These are phyloP conservation scores for Drosophila micromelanica DNA, from an alignment of 1,140 invertebrate genomes.

Conservation along the genomic window DNA sequence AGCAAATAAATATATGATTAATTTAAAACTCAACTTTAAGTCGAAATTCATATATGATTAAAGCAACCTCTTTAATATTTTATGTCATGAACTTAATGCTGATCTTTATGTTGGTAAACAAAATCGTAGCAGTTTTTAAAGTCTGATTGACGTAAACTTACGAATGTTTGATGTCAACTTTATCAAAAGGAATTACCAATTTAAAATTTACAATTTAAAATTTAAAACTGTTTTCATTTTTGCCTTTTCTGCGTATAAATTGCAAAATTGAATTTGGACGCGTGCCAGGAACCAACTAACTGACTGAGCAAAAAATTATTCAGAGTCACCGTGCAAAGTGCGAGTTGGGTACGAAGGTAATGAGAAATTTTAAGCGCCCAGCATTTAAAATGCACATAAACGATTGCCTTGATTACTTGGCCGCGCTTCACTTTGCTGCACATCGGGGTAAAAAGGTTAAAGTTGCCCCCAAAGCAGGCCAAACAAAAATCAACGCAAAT, in stretches of 20 bases:
- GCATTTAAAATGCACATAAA: conserved; percentile 70
- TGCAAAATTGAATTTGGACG: conserved; percentile 36
- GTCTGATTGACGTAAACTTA: background rate
- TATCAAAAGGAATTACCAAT: conserved; percentile 33
- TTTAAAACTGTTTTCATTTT: conserved; percentile 5
- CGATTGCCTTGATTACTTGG: conserved; percentile 70
- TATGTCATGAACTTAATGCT: too few species aligned
- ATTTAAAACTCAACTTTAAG: too few species aligned
- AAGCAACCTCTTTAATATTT: too few species aligned
- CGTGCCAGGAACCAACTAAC: background rate
- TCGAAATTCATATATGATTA: too few species aligned
- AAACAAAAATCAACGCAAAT: conserved; percentile 19
- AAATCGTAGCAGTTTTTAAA: background rate
- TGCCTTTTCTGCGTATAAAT: background rate
- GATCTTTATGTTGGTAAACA: too few species aligned
- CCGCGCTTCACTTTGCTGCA: conserved; percentile 49
- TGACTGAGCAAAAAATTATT: background rate
- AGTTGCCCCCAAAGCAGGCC: conserved; percentile 23
- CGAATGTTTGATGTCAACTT: background rate
- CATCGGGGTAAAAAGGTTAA: conserved; percentile 65
- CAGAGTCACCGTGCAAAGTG: conserved; percentile 9
- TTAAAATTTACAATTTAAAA: conserved; percentile 8
- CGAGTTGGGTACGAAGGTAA: background rate
- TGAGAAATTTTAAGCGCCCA: conserved; percentile 23
- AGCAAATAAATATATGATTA: too few species aligned